Base-by-base conservation (phyloP, 2,797 vertebrate genomes). In the Cryptoblepharus egeriae region DNA sequence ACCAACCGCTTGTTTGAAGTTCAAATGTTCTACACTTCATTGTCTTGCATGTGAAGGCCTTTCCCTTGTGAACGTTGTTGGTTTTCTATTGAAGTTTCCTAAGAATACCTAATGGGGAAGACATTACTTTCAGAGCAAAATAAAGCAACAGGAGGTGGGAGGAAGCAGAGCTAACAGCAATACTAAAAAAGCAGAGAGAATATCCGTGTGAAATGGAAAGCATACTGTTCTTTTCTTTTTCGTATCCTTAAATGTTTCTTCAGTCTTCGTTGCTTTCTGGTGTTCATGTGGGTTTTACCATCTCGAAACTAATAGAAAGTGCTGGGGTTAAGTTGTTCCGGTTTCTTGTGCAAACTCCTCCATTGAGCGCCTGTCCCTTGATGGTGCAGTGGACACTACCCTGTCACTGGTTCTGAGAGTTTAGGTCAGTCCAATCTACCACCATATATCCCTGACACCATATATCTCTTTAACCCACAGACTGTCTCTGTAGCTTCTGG, bases 1-100 rank as follows among this genome's bases (percentile, higher is more conserved):
- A 81, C 73, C 89, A 94, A 89, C 91, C 87, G 45, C 88, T 89
- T 89, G 58, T 82, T 85, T 77, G 80, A 79, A 93, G 79, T 92
- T 94, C 85, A 87, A 65, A 87, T 77, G 74, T 71, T 32, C 65
- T 86, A 88, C 45, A 79, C 35, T 81, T 83, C 16, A 55, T 77
- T 85, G 60, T 57, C 75, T 92, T 55, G 26, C 22, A 78, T 77
- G 24, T 82, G 82, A 92, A 91, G 37, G 57, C 80, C 69, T 76
- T 83, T 80, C 58, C n/a, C 6, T 82, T 85, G 49, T 42, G 80
- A 79, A 39, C 61, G 63, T 79, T 85, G 85, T 88, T 83, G 72
- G 2, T 49, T 87, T 76, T 69, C 37, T 85, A 39, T 61, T 86
- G 16, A 82, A n/a, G 65, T 86, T 88, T 85, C 32, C n/a, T 65